Percentiles rank a stretch among this genome's conserved stretches.
These are phyloP conservation scores for Megalops atlanticus DNA, from an alignment of 2,113 vertebrate species.

Conservation along the genomic window DNA sequence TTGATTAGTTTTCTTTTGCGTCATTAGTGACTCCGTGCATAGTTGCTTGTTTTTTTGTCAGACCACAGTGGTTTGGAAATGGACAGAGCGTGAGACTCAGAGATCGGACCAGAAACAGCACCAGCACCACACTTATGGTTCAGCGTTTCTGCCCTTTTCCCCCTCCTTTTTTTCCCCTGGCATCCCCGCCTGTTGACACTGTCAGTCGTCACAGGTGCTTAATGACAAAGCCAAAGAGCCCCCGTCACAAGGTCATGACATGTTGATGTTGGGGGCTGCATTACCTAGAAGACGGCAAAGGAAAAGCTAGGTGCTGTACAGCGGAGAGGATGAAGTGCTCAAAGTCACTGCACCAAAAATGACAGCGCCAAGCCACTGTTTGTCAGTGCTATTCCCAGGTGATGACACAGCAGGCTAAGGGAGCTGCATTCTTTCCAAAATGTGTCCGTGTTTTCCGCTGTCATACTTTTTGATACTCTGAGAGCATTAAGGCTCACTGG, in stretches of 20 bases:
- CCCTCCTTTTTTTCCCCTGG: not conserved
- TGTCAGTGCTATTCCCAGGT: not conserved
- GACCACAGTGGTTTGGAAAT: too few relatives aligned
- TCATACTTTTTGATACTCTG: not conserved
- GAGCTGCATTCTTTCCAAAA: not conserved
- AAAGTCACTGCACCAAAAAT: not conserved
- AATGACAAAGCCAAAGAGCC: not conserved
- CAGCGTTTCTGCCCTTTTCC: not conserved
- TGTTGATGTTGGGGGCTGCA: too few relatives aligned
- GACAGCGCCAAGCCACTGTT: not conserved
- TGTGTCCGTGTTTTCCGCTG: not conserved
- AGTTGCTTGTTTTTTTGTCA: too few relatives aligned
- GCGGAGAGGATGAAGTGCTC: not conserved
- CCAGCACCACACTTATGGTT: not conserved
- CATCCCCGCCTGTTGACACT: not conserved
- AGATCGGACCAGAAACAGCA: not conserved
- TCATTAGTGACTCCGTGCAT: too few relatives aligned
- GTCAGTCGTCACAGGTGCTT: not conserved
- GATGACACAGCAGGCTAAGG: not conserved
- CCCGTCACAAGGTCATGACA: not conserved
- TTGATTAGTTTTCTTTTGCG: too few relatives aligned
- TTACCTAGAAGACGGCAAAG: not conserved
- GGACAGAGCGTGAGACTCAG: too few relatives aligned
- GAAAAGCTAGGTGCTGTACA: not conserved
- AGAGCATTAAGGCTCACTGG: not conserved